phyloP scores from a whole-genome alignment of 2,113 vertebrate genomes.

The Cryptotis parvus region DNA sequence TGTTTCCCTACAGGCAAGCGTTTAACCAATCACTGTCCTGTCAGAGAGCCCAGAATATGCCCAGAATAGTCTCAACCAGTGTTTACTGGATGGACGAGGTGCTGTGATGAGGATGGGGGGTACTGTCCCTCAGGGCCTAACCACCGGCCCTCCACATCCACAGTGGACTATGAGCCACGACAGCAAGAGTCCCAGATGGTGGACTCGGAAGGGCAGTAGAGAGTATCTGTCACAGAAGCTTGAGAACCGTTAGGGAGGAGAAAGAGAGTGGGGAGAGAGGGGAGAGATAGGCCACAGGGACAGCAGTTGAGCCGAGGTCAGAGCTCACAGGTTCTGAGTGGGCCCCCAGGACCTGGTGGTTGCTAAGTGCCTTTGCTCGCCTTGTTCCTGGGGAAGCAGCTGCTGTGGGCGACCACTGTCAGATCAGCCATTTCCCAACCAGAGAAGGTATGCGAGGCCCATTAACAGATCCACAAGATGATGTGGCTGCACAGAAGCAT shows the following conservation, averaged over 20 bases:
- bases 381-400: neutral
- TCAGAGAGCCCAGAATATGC: neutral
- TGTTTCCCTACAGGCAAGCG: neutral
- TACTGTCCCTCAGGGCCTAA: neutral
- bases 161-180: neutral
- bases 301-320: fast-evolving
- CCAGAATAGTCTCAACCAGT: fast-evolving
- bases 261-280: neutral
- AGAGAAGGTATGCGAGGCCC: conserved; percentile 50
- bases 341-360: neutral
- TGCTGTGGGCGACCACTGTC: neutral
- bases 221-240: too few species aligned
- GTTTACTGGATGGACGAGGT: neutral
- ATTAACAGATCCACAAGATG: conserved; percentile 56
- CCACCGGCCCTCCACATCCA: too few species aligned
- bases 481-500: conserved; percentile 52
- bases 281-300: neutral
- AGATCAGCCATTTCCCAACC: conserved; percentile 41
- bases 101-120: neutral
- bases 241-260: too few species aligned
- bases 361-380: fast-evolving
- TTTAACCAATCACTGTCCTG: neutral
- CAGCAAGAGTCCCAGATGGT: too few species aligned
- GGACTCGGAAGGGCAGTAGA: too few species aligned
- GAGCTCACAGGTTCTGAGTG: neutral